phyloP scores from a whole-genome alignment of 2,888 invertebrate species.

The Leistus spinibarbis region DNA sequence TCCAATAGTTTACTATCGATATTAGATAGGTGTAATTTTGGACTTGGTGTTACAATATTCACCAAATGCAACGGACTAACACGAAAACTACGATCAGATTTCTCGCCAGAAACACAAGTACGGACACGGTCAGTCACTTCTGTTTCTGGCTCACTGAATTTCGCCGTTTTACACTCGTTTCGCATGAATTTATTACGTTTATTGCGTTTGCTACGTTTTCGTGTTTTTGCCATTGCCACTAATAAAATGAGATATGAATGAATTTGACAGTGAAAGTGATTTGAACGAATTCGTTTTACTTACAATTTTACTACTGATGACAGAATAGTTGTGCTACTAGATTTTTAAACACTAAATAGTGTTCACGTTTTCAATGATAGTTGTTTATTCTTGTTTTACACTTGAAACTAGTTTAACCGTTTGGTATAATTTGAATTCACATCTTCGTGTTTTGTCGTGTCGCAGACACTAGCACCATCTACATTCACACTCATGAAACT shows the following conservation, averaged over 20 bases:
- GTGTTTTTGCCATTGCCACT: slow-evolving; percentile 26
- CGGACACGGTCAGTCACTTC: slow-evolving; percentile 10
- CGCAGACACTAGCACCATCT: neutral
- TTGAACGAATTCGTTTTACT: neutral
- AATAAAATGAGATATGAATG: neutral
- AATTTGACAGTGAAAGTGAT: neutral
- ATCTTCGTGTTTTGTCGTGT: neutral
- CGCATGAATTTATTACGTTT: slow-evolving; percentile 2
- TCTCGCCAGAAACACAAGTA: slow-evolving; percentile 29
- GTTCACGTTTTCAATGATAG: neutral
- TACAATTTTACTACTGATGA: neutral
- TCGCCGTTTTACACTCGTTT: neutral
- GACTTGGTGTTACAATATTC: slow-evolving; percentile 30
- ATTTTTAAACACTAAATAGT: neutral
- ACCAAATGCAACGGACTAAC: slow-evolving; percentile 21
- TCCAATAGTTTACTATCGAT: slow-evolving; percentile 4
- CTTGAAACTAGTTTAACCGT: slow-evolving; percentile 9
- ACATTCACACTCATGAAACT: neutral
- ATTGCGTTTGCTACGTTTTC: slow-evolving; percentile 15
- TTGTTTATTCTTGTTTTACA: neutral
- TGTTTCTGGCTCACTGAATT: neutral
- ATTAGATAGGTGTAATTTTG: slow-evolving; percentile 11
- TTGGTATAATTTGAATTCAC: slow-evolving; percentile 28
- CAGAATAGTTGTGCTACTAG: neutral
- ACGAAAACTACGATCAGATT: slow-evolving; percentile 16